A percentile compares a stretch with the other conserved stretches of the same genome.
These are phyloP conservation scores for Zalophus californianus DNA, from an alignment of 2,797 vertebrate species.

Conservation along the genomic window DNA sequence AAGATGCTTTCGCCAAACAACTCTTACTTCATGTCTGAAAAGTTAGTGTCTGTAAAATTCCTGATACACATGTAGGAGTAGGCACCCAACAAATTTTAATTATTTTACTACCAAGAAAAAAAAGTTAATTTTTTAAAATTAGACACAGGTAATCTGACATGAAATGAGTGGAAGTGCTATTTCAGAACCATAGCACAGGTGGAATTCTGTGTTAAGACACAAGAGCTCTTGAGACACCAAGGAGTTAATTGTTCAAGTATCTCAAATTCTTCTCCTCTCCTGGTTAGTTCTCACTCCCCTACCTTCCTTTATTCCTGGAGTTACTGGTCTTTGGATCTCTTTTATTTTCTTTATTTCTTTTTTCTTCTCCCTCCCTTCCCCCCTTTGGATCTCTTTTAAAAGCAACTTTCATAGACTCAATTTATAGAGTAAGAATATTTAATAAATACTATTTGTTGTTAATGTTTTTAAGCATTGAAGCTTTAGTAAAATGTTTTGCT, in stretches of 20 bases:
- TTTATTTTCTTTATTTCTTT: neutral
- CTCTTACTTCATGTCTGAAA: conserved; percentile 20
- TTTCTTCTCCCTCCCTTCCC: neutral
- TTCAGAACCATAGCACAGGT: neutral
- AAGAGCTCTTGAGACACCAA: neutral
- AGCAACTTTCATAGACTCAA: neutral
- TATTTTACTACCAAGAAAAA: conserved; percentile 32
- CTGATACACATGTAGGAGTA: neutral
- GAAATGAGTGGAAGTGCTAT: neutral
- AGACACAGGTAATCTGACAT: neutral
- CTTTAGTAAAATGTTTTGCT: conserved; percentile 35
- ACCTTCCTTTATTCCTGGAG: neutral
- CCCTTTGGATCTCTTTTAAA: neutral
- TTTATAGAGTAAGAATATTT: conserved; percentile 21
- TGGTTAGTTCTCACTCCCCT: neutral
- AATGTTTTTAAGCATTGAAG: neutral
- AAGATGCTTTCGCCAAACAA: neutral
- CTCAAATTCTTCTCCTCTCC: neutral
- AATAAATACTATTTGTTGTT: conserved; percentile 11
- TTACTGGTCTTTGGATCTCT: neutral
- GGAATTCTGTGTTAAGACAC: conserved; percentile 5
- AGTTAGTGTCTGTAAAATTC: conserved; percentile 27
- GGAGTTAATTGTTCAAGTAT: neutral
- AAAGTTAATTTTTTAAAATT: conserved; percentile 21
- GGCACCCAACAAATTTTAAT: neutral